phyloP scores from a whole-genome alignment of 1,140 invertebrate genomes.

The Drosophila aff. region DNA sequence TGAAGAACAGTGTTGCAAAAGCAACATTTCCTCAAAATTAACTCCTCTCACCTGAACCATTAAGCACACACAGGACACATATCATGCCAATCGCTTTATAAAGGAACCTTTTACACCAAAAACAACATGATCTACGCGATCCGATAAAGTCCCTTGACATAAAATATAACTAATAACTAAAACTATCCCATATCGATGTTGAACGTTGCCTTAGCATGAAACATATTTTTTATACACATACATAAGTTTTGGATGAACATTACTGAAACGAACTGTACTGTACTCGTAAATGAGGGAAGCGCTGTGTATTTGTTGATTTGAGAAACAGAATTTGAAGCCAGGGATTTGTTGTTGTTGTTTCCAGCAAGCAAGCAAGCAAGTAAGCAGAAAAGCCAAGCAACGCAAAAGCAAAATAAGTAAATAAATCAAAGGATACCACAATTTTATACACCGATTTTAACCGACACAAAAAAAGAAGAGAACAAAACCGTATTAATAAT shows the following conservation, averaged over 20 bases:
- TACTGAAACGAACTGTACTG: conserved; percentile 50
- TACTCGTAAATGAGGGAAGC: conserved; percentile 49
- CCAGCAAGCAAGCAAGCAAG: conserved; percentile 53
- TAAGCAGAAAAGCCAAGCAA: conserved; percentile 30
- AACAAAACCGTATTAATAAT: conserved; percentile 36
- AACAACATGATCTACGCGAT: conserved; percentile 5
- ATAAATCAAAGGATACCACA: conserved; percentile 55
- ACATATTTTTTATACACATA: conserved; percentile 72
- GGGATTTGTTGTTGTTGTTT: conserved; percentile 52
- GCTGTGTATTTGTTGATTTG: conserved; percentile 71
- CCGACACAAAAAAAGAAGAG: conserved; percentile 8
- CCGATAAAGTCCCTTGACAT: conserved; percentile 16
- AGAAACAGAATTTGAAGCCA: conserved; percentile 54
- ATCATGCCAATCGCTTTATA: conserved; percentile 52
- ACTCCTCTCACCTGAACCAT: conserved; percentile 11
- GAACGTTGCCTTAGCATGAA: conserved; percentile 84
- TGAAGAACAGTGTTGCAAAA: neutral
- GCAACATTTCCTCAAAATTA: neutral
- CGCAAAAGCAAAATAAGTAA: conserved; percentile 36
- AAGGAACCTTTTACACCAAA: conserved; percentile 46
- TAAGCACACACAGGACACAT: conserved; percentile 30
- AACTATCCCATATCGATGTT: conserved; percentile 83
- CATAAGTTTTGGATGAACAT: conserved; percentile 75
- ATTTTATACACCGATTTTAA: conserved; percentile 84
- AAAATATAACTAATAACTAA: conserved; percentile 44